phyloP scores from a whole-genome alignment of 1,140 invertebrate species.

The Octopus bimaculoides region DNA sequence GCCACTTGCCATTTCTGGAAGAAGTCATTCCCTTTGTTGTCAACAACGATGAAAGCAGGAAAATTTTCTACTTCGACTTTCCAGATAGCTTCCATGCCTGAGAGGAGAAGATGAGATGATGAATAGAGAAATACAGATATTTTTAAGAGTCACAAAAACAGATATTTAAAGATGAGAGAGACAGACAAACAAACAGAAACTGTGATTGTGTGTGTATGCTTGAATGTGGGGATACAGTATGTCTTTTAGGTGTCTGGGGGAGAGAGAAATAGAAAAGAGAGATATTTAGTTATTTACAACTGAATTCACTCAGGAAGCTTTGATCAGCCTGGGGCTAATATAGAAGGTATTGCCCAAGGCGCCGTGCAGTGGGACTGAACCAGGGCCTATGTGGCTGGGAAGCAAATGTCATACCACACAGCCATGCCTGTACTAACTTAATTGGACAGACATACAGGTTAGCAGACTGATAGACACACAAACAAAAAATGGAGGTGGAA shows the following conservation, averaged over 20 bases:
- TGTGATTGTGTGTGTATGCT: not conserved
- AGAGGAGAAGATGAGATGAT: conserved; percentile 16
- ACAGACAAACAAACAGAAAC: not conserved
- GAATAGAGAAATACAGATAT: not conserved
- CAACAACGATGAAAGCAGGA: conserved; percentile 59
- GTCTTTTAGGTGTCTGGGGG: too few species aligned
- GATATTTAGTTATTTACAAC: too few species aligned
- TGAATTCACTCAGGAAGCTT: too few species aligned
- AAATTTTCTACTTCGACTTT: conserved; percentile 57
- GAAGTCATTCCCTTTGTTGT: conserved; percentile 59
- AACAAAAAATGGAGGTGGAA: not conserved
- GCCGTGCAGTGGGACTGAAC: too few species aligned
- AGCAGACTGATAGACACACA: not conserved
- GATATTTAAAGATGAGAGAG: not conserved
- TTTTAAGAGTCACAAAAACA: not conserved
- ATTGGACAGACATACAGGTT: too few species aligned
- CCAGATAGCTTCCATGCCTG: conserved; percentile 59
- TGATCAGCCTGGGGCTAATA: too few species aligned
- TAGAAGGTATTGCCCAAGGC: too few species aligned
- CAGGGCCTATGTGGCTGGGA: too few species aligned
- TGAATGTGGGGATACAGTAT: too few species aligned
- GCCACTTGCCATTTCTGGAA: conserved; percentile 54
- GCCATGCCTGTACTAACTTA: too few species aligned
- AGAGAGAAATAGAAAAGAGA: too few species aligned
- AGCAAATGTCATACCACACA: too few species aligned